These are phyloP conservation scores for Mesorhabditis sp. DNA, from an alignment of 2,888 invertebrate species.

Conservation along the genomic window DNA sequence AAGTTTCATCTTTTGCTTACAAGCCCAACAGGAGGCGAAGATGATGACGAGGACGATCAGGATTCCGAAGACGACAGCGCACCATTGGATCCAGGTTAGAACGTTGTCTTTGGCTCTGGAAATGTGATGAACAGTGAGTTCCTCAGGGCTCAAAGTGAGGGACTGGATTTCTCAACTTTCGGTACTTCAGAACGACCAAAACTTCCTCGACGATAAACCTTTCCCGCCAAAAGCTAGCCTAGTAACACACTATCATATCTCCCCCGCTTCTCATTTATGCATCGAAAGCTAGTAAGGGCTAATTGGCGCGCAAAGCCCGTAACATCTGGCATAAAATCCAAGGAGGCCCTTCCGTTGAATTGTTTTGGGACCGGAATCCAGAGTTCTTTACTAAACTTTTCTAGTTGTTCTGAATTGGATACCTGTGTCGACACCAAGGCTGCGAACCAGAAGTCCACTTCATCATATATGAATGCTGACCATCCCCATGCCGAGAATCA, in stretches of 20 bases:
- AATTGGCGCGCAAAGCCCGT: no score
- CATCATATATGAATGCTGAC: constrained; percentile 16
- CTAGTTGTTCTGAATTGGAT: neutral
- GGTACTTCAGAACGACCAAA: no score
- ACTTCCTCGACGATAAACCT: no score
- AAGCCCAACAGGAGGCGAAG: constrained; percentile 18
- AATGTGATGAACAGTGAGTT: neutral
- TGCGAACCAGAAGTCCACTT: constrained; percentile 29
- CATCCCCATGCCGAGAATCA: constrained; percentile 9
- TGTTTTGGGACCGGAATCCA: no score
- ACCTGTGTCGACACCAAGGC: constrained; percentile 27
- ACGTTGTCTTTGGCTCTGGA: constrained; percentile 21
- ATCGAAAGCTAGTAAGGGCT: no score
- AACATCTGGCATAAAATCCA: no score
- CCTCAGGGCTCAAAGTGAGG: neutral
- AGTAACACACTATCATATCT: no score
- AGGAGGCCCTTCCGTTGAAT: no score
- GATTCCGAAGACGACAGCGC: constrained; percentile 14
- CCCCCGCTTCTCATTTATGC: no score
- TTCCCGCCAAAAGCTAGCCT: no score
- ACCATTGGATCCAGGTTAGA: constrained; percentile 22
- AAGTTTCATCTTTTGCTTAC: constrained; percentile 9
- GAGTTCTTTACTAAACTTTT: neutral
- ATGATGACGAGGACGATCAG: constrained; percentile 17
- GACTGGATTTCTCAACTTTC: neutral